These are phyloP conservation scores for Artibeus lituratus DNA, from an alignment of 2,797 vertebrate species.

Conservation along the genomic window DNA sequence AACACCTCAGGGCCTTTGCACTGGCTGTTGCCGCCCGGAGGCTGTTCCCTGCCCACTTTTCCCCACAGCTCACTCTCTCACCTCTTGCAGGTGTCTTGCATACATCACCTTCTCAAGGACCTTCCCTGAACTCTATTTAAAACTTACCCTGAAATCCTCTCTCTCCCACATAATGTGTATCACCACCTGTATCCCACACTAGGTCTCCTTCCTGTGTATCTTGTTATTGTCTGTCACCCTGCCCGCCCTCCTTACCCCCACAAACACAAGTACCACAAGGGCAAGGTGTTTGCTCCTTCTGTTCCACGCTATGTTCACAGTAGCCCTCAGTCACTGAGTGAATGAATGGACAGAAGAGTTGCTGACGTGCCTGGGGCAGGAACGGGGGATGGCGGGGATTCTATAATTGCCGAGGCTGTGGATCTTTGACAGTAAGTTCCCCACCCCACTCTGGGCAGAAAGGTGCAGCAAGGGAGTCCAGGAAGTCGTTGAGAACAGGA, in stretches of 20 bases:
- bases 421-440: neutral
- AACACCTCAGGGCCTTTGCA: neutral
- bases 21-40: no score
- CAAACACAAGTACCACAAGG: neutral
- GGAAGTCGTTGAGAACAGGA: neutral
- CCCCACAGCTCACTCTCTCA: rapidly evolving
- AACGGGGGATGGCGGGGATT: rapidly evolving
- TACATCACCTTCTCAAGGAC: neutral
- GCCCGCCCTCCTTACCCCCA: neutral
- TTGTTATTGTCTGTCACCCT: no score
- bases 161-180: rapidly evolving
- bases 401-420: neutral
- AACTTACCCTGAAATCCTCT: neutral
- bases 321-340: neutral
- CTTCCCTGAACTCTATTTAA: neutral
- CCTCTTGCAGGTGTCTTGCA: neutral
- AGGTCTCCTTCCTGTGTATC: neutral
- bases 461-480: neutral
- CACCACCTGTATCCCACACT: neutral
- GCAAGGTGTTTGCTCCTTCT: neutral
- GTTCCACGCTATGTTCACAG: neutral
- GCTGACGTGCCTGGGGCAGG: neutral
- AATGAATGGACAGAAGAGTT: neutral
- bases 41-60: neutral
- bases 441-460: neutral